These are phyloP conservation scores for Cetoscarus ocellatus DNA, from an alignment of 2,797 vertebrate genomes.

Conservation along the genomic window DNA sequence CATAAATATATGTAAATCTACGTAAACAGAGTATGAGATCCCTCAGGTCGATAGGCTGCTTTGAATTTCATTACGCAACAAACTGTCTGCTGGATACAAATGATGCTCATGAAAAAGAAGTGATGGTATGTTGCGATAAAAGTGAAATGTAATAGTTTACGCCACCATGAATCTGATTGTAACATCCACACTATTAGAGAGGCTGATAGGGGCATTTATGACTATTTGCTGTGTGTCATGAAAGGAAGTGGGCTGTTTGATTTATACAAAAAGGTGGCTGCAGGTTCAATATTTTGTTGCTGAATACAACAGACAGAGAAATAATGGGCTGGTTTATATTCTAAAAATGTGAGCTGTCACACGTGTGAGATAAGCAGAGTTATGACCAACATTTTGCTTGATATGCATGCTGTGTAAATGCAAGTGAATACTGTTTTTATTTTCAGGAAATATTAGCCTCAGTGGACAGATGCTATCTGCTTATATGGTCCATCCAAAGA, in stretches of 20 bases:
- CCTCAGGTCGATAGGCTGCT: conserved; percentile 81
- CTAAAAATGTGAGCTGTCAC: conserved; percentile 69
- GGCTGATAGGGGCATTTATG: conserved; percentile 80
- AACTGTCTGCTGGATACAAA: conserved; percentile 90
- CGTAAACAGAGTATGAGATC: conserved; percentile 80
- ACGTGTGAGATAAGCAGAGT: conserved; percentile 73
- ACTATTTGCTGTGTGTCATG: conserved; percentile 81
- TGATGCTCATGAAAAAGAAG: conserved; percentile 88
- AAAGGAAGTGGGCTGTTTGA: conserved; percentile 79
- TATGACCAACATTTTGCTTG: conserved; percentile 65
- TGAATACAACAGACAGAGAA: conserved; percentile 65
- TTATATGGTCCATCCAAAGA: conserved; percentile 44
- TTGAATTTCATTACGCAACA: conserved; percentile 87
- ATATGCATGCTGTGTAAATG: conserved; percentile 73
- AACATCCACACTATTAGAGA: conserved; percentile 87
- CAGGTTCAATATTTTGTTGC: conserved; percentile 63
- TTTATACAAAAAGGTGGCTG: conserved; percentile 72
- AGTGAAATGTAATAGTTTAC: conserved; percentile 92
- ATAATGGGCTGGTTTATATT: conserved; percentile 68
- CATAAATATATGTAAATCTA: conserved; percentile 85
- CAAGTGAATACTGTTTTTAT: conserved; percentile 73
- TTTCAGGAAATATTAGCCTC: conserved; percentile 57
- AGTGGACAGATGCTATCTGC: conserved; percentile 66
- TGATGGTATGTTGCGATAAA: conserved; percentile 88
- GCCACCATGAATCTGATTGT: conserved; percentile 95